These are phyloP conservation scores for Pelecanus crispus DNA, from an alignment of 2,113 vertebrate genomes.

Conservation along the genomic window DNA sequence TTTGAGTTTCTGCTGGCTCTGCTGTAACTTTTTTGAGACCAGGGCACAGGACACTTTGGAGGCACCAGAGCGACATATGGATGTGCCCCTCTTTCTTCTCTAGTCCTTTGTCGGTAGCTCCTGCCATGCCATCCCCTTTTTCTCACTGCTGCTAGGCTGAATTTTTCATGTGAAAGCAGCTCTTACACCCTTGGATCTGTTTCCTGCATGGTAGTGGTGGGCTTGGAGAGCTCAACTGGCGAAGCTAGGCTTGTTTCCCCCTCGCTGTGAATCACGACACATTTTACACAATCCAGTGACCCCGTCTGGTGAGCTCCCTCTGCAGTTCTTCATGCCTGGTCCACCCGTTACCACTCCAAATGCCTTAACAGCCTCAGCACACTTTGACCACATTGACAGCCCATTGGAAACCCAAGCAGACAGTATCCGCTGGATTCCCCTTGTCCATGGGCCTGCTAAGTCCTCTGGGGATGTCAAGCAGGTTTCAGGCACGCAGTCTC, in stretches of 20 bases:
- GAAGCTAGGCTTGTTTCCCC: not conserved
- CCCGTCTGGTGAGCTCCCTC: not conserved
- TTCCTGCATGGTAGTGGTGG: accelerated
- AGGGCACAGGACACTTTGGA: accelerated
- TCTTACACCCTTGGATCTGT: not conserved
- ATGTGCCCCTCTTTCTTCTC: not conserved
- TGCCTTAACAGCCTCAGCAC: not conserved
- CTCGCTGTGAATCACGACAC: accelerated
- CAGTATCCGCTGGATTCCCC: not conserved
- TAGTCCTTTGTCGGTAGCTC: not conserved
- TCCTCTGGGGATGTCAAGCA: not conserved
- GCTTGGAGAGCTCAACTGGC: not conserved
- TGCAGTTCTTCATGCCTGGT: not conserved
- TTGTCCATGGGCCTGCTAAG: not conserved
- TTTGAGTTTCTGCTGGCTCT: not conserved
- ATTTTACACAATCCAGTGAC: accelerated
- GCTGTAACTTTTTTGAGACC: not conserved
- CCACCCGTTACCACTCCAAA: not conserved
- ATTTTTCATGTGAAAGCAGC: not conserved
- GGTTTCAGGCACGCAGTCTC: not conserved
- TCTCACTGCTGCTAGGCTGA: not conserved
- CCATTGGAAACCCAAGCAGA: not conserved
- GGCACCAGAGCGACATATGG: not conserved
- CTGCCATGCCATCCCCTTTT: not conserved
- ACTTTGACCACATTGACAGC: accelerated